Conservation (phyloP, 1,140 invertebrate species). For the Drosophila bocki region DNA sequence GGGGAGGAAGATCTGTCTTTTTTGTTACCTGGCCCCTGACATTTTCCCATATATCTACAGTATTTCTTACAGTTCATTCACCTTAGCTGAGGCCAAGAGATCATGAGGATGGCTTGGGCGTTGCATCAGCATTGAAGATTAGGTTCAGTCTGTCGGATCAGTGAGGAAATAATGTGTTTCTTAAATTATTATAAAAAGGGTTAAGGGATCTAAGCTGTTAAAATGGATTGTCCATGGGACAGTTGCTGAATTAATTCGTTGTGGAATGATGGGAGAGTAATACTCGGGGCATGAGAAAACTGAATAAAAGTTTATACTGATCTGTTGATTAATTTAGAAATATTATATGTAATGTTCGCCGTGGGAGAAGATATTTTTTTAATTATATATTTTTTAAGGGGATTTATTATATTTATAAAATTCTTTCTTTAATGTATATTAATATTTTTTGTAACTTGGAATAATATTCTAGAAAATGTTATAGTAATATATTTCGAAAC, state of each 20-base stretch:
- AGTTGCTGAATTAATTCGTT: constrained; percentile 23
- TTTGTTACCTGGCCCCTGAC: constrained; percentile 55
- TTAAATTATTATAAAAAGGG: constrained; percentile 9
- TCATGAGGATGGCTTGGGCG: constrained; percentile 15
- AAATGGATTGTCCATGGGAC: constrained; percentile 3
- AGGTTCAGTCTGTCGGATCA: constrained; percentile 22
- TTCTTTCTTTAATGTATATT: not conserved
- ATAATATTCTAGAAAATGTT: not conserved
- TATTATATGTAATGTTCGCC: not conserved
- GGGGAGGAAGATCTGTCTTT: constrained; percentile 17
- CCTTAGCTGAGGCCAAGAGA: constrained; percentile 22
- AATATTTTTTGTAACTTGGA: not conserved
- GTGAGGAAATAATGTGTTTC: not conserved
- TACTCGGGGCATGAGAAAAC: not conserved
- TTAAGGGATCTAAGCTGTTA: constrained; percentile 10
- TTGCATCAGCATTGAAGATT: constrained; percentile 38
- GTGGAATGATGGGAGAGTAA: not conserved
- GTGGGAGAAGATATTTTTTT: too few species aligned
- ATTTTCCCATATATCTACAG: constrained; percentile 40
- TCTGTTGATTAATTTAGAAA: not conserved
- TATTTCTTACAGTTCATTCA: constrained; percentile 62
- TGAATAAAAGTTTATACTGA: not conserved
- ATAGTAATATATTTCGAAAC: not conserved
- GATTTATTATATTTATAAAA: too few species aligned
- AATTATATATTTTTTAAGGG: too few species aligned